Base-by-base conservation (phyloP, 2,797 vertebrate genomes). In the Pagetopsis macropterus region DNA sequence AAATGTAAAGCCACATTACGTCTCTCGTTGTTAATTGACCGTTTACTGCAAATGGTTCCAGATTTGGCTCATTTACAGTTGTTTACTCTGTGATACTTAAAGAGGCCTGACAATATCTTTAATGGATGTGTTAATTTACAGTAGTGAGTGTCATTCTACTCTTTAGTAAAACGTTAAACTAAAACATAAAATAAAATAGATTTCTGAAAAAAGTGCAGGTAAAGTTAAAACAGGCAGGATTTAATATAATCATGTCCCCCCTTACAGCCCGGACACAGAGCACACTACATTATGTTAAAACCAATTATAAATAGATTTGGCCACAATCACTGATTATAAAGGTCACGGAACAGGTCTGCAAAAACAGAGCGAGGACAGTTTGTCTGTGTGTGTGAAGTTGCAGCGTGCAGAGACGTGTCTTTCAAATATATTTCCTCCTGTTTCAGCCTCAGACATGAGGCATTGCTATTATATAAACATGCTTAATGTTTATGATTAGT, bases 61-160 rank as follows among this genome's bases (percentile, higher is more conserved):
- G 79, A 82, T 75, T 44, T 81, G 82, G 76, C 75, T 86, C 85
- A 84, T 88, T 88, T 79, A 51, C 59, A 62, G 46, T 40, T 72
- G 68, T 72, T 78, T 65, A 68, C 45, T 82, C 67, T 82, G 76
- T 66, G 61, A 73, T 40, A 67, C 75, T 77, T 78, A 70, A 74
- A 59, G 75, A 83, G 61, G 60, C 65, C 56, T 80, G 79, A 78
- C 66, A 13, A 23, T 17, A 48, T 51, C 33, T 9, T 0, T 62
- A 40, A 78, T 69, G 57, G 37, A 61, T 66, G 52, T 66, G 63
- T 60, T 75, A 37, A 82, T 76, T 62, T 57, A 45, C 54, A 1
- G 33, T 9, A 0, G 8, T 37, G 33, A 27, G 21, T 3, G 14
- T 52, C 7, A 21, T 15, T 49, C 31, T 46, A 31, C n/a, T 27